Base-by-base conservation (phyloP, 2,113 vertebrate genomes). In the Sapajus apella region DNA sequence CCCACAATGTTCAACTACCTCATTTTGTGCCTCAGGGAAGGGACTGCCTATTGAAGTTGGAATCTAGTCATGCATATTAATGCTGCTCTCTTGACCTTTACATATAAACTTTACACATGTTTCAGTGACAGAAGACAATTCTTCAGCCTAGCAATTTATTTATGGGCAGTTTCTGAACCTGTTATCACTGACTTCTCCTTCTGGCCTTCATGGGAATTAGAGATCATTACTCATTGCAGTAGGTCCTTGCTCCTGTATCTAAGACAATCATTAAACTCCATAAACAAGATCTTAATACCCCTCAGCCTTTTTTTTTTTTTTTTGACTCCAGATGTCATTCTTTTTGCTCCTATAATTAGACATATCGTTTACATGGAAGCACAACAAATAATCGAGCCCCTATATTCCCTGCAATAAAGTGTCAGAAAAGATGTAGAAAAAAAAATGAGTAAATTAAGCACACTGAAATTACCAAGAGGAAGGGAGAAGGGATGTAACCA, bases 11-110 rank as follows among this genome's bases (percentile, higher is more conserved):
- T 81, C 80, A 90, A 90, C 80, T 66, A 64, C 55, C 87, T 97
- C 94, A 94, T 73, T 87, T 61, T 55, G 86, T 6, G 81, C 95
- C 80, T 87, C 9, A 90, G 92, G 95, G 80, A 87, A 95, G 17
- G 43, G 47, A 96, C 30, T 96, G 90, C 81, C 94, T 95, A 95
- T 18, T 58, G 81, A 35, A 95, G 56, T 11, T 96, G 95, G 92
- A 97, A 97, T 97, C 87, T 86, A 37, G 83, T 91, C 84, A 89
- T 87, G 73, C 92, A 96, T 90, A 95, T 91, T 97, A 97, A 93
- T 90, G 75, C n/a, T 50, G 32, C 50, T 93, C 96, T 96, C 75
- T 82, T 97, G 95, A 97, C 86, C 82, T 97, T 95, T 94, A 93
- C 40, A 94, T 79, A 79, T 43, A 96, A 96, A 96, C 95, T 97